phyloP scores from a whole-genome alignment of 1,140 invertebrate species.

The Eulimnadia texana region DNA sequence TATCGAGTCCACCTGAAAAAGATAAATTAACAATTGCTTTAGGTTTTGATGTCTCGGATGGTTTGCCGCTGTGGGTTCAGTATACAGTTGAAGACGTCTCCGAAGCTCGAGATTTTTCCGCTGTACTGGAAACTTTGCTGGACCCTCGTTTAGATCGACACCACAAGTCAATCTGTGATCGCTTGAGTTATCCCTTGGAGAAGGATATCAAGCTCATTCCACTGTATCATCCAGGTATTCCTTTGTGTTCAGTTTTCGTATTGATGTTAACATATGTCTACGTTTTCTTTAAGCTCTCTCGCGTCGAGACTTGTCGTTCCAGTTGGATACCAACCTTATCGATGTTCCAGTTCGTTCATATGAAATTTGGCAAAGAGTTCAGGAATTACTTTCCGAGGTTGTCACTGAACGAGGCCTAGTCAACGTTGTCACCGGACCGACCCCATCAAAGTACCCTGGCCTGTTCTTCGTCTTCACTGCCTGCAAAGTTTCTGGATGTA shows the following conservation, averaged over 20 bases:
- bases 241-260: not conserved
- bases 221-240: conserved; percentile 1
- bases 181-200: not conserved
- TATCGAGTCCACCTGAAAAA: not conserved
- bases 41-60: not conserved
- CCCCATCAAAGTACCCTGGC: not conserved
- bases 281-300: not conserved
- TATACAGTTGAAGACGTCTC: not conserved
- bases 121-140: not conserved
- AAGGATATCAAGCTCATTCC: not conserved
- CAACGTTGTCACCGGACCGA: conserved; percentile 8
- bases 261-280: not conserved
- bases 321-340: conserved; percentile 3
- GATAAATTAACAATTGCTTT: too few species aligned
- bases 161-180: conserved; percentile 1
- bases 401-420: not conserved
- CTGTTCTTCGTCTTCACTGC: conserved; percentile 7
- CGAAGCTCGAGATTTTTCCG: not conserved
- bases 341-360: not conserved
- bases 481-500: conserved; percentile 5
- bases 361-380: not conserved
- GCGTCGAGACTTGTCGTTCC: not conserved
- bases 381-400: not conserved
- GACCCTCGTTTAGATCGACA: conserved; percentile 3
- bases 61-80: not conserved